Evolutionary conservation across 1,140 invertebrate genomes (phyloP).

Genomic region (Papilio aristodemus): DNA sequence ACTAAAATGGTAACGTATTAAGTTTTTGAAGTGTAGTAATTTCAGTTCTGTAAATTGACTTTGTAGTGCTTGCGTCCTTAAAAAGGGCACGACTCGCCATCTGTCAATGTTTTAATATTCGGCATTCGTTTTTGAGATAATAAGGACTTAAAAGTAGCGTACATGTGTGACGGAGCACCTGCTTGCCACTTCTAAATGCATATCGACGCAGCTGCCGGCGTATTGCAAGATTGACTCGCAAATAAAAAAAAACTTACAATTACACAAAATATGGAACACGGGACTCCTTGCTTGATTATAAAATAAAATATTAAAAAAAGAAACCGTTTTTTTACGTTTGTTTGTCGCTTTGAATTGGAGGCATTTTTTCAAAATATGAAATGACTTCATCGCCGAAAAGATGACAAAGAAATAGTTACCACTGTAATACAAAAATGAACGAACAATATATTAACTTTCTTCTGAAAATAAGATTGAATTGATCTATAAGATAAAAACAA

Average conservation of each 20-base stretch:
- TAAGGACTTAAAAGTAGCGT: background rate
- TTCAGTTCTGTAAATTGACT: background rate
- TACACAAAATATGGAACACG: background rate
- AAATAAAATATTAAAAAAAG: too few relatives aligned
- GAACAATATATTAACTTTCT: background rate
- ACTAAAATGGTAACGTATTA: background rate
- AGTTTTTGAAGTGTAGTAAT: background rate
- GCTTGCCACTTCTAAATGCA: slow-evolving; percentile 20
- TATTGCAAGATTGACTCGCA: slow-evolving; percentile 10
- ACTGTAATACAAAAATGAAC: background rate
- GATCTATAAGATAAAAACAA: background rate
- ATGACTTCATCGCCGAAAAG: too few relatives aligned
- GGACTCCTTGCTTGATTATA: too few relatives aligned
- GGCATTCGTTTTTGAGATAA: slow-evolving; percentile 22
- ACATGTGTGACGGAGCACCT: slow-evolving; percentile 14
- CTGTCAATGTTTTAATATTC: slow-evolving; percentile 21
- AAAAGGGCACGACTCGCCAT: slow-evolving; percentile 17
- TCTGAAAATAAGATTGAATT: background rate
- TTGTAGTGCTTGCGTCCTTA: background rate
- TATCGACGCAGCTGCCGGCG: slow-evolving; percentile 5
- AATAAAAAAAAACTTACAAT: background rate
- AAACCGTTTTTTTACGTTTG: too few relatives aligned
- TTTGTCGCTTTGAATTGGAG: too few relatives aligned
- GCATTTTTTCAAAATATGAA: too few relatives aligned
- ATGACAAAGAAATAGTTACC: too few relatives aligned